Conservation (phyloP, 1,140 invertebrate species). For the Aleiodes sp. region DNA sequence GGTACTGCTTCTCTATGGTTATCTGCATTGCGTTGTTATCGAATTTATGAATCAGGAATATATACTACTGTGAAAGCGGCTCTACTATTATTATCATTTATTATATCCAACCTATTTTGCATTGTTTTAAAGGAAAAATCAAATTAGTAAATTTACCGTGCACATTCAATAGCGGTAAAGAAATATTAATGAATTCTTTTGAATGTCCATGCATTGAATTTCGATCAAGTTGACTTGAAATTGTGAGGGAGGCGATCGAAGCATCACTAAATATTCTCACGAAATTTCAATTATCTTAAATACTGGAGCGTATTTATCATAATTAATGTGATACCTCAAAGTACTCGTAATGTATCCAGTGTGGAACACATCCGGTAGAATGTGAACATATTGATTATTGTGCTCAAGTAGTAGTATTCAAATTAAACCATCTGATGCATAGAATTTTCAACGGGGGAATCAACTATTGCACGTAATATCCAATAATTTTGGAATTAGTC, state of each 20-base stretch:
- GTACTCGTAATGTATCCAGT: neutral
- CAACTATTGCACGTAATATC: neutral
- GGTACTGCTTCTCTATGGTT: neutral
- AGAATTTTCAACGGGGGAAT: slow-evolving; percentile 20
- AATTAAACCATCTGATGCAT: neutral
- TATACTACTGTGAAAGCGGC: no score
- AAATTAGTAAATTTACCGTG: no score
- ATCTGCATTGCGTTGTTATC: neutral
- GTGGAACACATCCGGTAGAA: neutral
- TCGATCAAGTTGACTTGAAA: no score
- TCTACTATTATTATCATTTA: neutral
- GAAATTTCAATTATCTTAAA: neutral
- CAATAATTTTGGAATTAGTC: no score
- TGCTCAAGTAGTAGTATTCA: neutral
- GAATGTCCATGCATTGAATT: neutral
- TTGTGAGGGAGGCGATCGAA: no score
- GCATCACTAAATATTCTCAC: no score
- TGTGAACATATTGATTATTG: neutral
- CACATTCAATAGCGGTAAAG: no score
- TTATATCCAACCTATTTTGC: slow-evolving; percentile 14
- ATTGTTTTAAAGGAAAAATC: neutral
- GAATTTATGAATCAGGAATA: neutral
- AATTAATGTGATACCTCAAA: neutral
- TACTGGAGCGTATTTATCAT: neutral
- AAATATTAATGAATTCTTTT: no score